A percentile compares a stretch with the other conserved stretches of the same genome.
Conservation (phyloP, 2,888 invertebrate species). For the Pasiphila rectangulata region DNA sequence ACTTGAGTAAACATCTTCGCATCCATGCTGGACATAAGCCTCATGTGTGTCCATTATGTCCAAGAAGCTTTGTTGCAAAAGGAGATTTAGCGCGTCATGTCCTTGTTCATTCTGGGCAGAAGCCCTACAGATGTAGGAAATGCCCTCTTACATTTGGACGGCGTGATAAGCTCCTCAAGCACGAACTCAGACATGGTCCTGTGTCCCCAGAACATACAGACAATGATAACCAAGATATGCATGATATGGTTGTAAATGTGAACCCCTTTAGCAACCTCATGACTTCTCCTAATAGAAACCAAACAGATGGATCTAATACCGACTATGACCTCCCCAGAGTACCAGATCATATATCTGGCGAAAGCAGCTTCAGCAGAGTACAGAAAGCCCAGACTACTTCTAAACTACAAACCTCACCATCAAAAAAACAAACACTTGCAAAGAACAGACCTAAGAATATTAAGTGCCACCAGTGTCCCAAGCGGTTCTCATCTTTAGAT, state of each 20-base stretch:
- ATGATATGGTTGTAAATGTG: conserved; percentile 82
- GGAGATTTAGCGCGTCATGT: conserved; percentile 85
- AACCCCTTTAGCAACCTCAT: conserved; percentile 80
- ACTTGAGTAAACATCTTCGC: conserved; percentile 86
- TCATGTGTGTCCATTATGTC: conserved; percentile 86
- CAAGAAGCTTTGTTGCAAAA: conserved; percentile 86
- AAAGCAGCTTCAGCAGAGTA: conserved; percentile 67
- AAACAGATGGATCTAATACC: conserved; percentile 47
- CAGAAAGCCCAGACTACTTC: conserved; percentile 57
- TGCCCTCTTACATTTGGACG: conserved; percentile 85
- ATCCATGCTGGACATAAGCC: conserved; percentile 87
- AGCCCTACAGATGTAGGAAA: conserved; percentile 83
- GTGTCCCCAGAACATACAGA: conserved; percentile 48
- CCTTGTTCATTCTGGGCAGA: conserved; percentile 84
- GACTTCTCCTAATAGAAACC: conserved; percentile 62
- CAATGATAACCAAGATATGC: conserved; percentile 58
- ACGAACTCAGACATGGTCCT: conserved; percentile 83
- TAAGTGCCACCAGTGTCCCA: conserved; percentile 76
- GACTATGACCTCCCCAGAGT: conserved; percentile 74
- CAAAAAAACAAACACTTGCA: conserved; percentile 54
- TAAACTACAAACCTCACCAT: conserved; percentile 57
- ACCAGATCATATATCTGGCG: conserved; percentile 76
- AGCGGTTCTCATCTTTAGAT: conserved; percentile 74
- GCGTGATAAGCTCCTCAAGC: conserved; percentile 84
- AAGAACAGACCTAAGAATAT: conserved; percentile 76